phyloP scores from a whole-genome alignment of 1,140 invertebrate genomes.

The Ectropis grisescens region DNA sequence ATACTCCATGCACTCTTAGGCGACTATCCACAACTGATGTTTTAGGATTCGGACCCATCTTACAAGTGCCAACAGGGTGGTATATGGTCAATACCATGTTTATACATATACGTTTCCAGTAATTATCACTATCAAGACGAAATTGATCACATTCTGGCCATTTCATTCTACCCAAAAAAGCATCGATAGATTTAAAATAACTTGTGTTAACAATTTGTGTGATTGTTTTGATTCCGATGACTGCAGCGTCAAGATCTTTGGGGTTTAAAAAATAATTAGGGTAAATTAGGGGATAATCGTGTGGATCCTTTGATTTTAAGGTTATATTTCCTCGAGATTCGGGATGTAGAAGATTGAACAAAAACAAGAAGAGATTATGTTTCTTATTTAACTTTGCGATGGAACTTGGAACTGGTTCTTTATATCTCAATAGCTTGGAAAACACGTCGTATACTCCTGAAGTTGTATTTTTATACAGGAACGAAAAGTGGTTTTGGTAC shows the following conservation, averaged over 20 bases:
- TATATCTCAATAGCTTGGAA: slow-evolving; percentile 16
- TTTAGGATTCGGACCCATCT: slow-evolving; percentile 76
- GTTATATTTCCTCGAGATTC: slow-evolving; percentile 49
- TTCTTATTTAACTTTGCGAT: slow-evolving; percentile 39
- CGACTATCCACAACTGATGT: slow-evolving; percentile 76
- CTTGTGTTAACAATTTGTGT: slow-evolving; percentile 42
- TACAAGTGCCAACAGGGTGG: slow-evolving; percentile 81
- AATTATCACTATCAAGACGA: slow-evolving; percentile 68
- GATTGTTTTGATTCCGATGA: slow-evolving; percentile 70
- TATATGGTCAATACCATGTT: slow-evolving; percentile 75
- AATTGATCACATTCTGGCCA: slow-evolving; percentile 44
- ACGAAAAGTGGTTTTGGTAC: slow-evolving; percentile 21
- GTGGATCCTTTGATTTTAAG: slow-evolving; percentile 35
- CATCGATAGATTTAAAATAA: slow-evolving; percentile 44
- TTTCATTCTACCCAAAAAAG: slow-evolving; percentile 37
- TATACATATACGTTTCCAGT: slow-evolving; percentile 74
- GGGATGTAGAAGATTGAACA: slow-evolving; percentile 50
- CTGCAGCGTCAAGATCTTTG: slow-evolving; percentile 75
- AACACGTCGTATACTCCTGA: slow-evolving; percentile 3
- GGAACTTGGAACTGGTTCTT: slow-evolving; percentile 35
- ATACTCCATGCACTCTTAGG: slow-evolving; percentile 76
- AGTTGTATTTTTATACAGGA: slow-evolving; percentile 11
- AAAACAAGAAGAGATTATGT: slow-evolving; percentile 32
- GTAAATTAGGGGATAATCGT: slow-evolving; percentile 78
- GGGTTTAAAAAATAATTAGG: slow-evolving; percentile 81